A percentile compares a stretch with the other conserved stretches of the same genome.
phyloP scores from a whole-genome alignment of 2,888 invertebrate genomes.

The Phytoseiulus persimilis region DNA sequence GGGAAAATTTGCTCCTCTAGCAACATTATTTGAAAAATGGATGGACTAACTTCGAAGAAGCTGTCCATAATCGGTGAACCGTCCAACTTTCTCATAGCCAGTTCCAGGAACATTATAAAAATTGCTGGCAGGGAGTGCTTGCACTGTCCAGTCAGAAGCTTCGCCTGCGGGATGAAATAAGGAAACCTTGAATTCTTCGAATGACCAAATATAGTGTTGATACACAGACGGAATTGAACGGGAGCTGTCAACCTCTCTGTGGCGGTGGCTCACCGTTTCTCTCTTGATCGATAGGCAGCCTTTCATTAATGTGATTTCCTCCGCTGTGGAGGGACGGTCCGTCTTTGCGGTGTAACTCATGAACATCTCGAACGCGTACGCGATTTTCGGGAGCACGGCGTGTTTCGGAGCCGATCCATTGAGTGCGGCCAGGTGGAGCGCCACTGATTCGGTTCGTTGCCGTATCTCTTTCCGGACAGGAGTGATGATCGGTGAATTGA shows the following conservation, averaged over 20 bases:
- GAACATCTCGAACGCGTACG: background rate
- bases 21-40: too few relatives aligned
- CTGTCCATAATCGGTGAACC: background rate
- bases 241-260: background rate
- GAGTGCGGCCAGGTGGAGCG: background rate
- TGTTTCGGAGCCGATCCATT: background rate
- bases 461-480: background rate
- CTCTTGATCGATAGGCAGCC: background rate
- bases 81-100: too few relatives aligned
- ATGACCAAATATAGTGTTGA: too few relatives aligned
- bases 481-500: background rate
- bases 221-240: background rate
- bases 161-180: constrained; percentile 47
- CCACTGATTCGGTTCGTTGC: background rate
- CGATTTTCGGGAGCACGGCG: background rate
- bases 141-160: constrained; percentile 49
- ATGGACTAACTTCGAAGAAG: background rate
- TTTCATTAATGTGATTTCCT: background rate
- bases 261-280: background rate
- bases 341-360: constrained; percentile 12
- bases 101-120: constrained; percentile 47
- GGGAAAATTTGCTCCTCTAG: too few relatives aligned
- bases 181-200: too few relatives aligned
- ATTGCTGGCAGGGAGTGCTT: constrained; percentile 52
- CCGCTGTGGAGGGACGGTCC: background rate